Conservation (phyloP, 2,888 invertebrate genomes). For the Gastrophysa polygoni region DNA sequence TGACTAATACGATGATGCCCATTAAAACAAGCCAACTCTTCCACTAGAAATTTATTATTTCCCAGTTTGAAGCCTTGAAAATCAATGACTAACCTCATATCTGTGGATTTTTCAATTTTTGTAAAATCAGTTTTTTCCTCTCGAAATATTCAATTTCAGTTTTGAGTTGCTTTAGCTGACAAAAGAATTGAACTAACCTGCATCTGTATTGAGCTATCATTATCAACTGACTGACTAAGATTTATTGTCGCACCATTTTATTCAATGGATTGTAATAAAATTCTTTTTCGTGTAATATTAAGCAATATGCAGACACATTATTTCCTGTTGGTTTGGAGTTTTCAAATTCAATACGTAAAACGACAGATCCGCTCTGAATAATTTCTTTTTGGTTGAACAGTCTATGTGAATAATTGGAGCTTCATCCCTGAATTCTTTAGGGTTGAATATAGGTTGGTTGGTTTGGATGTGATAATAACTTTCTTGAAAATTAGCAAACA, state of each 20-base stretch:
- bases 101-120: background rate
- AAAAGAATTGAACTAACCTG: background rate
- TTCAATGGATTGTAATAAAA: too few relatives aligned
- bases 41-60: background rate
- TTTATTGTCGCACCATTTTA: too few relatives aligned
- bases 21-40: background rate
- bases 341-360: too few relatives aligned
- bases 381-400: too few relatives aligned
- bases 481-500: background rate
- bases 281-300: too few relatives aligned
- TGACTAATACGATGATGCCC: background rate
- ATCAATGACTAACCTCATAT: background rate
- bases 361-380: too few relatives aligned
- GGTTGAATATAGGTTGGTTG: too few relatives aligned
- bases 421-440: too few relatives aligned
- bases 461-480: background rate
- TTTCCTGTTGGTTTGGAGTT: too few relatives aligned
- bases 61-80: background rate
- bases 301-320: too few relatives aligned
- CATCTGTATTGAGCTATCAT: background rate
- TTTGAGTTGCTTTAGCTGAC: background rate
- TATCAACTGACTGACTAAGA: too few relatives aligned
- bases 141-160: constrained; percentile 1
- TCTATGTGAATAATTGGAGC: too few relatives aligned
- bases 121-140: background rate